These are phyloP conservation scores for Papilio demoleus DNA, from an alignment of 2,888 invertebrate genomes.

Conservation along the genomic window DNA sequence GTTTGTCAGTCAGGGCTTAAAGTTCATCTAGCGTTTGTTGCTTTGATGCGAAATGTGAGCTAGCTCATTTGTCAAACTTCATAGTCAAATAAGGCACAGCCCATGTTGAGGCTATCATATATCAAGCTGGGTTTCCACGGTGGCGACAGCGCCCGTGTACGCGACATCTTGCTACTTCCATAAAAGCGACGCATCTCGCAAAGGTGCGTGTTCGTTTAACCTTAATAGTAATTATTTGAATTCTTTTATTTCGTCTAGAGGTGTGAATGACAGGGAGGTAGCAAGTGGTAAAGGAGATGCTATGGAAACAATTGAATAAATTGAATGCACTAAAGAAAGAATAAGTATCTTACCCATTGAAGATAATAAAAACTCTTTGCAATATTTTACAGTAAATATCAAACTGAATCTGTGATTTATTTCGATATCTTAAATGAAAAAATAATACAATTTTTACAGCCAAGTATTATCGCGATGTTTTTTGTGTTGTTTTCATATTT, in stretches of 20 bases:
- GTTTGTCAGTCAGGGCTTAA: neutral
- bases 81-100: conserved; percentile 38
- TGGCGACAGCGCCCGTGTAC: conserved; percentile 44
- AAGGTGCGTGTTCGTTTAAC: conserved; percentile 49
- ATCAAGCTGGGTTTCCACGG: conserved; percentile 46
- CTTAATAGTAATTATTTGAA: conserved; percentile 26
- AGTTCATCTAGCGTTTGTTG: conserved; percentile 4
- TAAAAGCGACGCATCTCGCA: conserved; percentile 61
- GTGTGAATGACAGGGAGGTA: neutral
- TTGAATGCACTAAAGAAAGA: neutral
- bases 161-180: conserved; percentile 61
- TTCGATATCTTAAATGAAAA: too few species aligned
- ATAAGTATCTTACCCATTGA: neutral
- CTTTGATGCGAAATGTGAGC: conserved; percentile 29
- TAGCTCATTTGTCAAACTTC: conserved; percentile 39
- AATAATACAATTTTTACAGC: neutral
- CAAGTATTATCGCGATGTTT: too few species aligned
- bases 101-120: conserved; percentile 45
- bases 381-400: neutral
- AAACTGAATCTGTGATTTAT: too few species aligned
- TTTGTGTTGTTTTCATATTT: neutral
- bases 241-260: neutral
- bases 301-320: neutral
- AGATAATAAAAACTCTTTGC: neutral
- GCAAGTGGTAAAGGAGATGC: neutral